Evolutionary conservation across 2,888 invertebrate species (phyloP).

Genomic region (Eupithecia centaureata): DNA sequence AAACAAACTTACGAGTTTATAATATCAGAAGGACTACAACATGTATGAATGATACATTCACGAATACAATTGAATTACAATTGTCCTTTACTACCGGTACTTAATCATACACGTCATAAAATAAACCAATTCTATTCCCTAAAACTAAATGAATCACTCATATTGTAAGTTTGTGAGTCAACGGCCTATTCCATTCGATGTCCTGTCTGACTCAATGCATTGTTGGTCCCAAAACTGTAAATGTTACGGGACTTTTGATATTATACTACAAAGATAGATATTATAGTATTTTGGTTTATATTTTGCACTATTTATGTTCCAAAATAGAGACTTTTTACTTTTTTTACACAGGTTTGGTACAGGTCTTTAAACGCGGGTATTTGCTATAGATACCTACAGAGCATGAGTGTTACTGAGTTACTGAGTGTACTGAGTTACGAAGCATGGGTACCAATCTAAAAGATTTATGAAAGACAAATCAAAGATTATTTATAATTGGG

Average conservation of each 20-base stretch:
- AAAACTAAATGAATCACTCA: constrained; percentile 4
- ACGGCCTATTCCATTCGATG: neutral
- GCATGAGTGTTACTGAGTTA: neutral
- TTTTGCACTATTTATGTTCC: too few relatives aligned
- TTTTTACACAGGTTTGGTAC: too few relatives aligned
- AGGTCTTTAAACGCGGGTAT: too few relatives aligned
- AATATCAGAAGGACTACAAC: too few relatives aligned
- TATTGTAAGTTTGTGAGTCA: neutral
- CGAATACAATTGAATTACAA: neutral
- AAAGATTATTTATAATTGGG: neutral
- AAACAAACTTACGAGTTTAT: too few relatives aligned
- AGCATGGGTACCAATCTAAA: neutral
- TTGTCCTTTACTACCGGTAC: neutral
- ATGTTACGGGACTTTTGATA: too few relatives aligned
- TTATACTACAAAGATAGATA: too few relatives aligned
- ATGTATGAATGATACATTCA: neutral
- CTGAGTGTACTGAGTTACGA: neutral
- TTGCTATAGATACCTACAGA: too few relatives aligned
- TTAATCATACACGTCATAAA: neutral
- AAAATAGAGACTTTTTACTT: too few relatives aligned
- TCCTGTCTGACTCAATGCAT: constrained; percentile 1
- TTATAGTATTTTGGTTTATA: too few relatives aligned
- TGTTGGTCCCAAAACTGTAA: too few relatives aligned
- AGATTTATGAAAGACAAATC: neutral
- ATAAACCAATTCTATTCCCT: neutral